phyloP scores from a whole-genome alignment of 2,797 vertebrate genomes.

The Gallinago nigripennis region DNA sequence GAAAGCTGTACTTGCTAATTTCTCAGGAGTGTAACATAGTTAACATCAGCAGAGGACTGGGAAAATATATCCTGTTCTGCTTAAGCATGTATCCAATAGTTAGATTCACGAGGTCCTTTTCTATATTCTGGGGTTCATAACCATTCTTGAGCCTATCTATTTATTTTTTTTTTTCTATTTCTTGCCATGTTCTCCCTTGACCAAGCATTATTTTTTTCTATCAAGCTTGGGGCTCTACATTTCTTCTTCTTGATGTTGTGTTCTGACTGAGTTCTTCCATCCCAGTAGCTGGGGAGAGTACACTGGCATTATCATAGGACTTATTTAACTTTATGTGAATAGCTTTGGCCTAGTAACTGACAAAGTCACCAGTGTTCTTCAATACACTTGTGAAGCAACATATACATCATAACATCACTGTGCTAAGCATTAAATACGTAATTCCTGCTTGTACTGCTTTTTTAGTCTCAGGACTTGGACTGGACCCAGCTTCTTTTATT shows the following conservation, averaged over 20 bases:
- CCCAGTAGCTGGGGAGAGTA: not conserved
- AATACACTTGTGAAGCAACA: not conserved
- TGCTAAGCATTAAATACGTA: not conserved
- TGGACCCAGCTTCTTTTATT: not conserved
- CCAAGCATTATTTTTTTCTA: not conserved
- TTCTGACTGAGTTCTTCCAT: not conserved
- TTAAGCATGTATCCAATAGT: not conserved
- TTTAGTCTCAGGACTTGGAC: not conserved
- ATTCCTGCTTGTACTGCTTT: not conserved
- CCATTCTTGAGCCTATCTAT: not conserved
- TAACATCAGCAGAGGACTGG: not conserved
- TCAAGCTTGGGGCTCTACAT: not conserved
- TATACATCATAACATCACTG: not conserved
- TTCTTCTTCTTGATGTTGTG: not conserved
- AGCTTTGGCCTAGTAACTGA: not conserved
- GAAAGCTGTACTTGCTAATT: slow-evolving; percentile 20
- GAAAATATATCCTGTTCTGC: not conserved
- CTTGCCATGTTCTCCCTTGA: not conserved
- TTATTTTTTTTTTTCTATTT: not conserved
- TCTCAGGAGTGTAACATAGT: not conserved
- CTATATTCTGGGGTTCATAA: not conserved
- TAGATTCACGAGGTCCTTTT: not conserved
- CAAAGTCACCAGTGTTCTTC: not conserved
- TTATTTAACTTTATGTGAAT: not conserved
- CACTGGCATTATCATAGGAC: not conserved